A percentile compares a stretch with the other conserved stretches of the same genome.
Evolutionary conservation across 2,888 invertebrate genomes (phyloP).

Genomic region (Nephrotoma flavescens): DNA sequence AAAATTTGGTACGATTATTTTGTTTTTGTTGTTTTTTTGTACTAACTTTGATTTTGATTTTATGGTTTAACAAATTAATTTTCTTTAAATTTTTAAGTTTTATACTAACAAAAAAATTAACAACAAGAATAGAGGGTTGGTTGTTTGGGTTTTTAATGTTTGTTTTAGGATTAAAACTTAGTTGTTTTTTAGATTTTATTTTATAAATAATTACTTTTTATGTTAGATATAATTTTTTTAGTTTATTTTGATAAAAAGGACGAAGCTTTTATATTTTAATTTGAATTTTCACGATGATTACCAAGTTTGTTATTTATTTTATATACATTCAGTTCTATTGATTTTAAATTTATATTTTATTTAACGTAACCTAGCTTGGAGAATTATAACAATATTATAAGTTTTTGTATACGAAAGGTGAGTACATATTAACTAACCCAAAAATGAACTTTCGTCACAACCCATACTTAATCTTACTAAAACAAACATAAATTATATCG

Average conservation of each 20-base stretch:
- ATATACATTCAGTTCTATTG: neutral
- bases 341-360: neutral
- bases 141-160: neutral
- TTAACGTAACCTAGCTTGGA: neutral
- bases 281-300: neutral
- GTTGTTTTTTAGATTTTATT: neutral
- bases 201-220: neutral
- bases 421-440: neutral
- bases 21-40: constrained; percentile 6
- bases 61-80: neutral
- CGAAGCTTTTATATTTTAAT: neutral
- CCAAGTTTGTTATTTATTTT: neutral
- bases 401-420: neutral
- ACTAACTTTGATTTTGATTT: constrained; percentile 7
- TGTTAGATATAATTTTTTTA: neutral
- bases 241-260: neutral
- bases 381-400: neutral
- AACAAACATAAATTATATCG: neutral
- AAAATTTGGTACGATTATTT: constrained; percentile 55
- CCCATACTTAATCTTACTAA: neutral
- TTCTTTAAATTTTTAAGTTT: neutral
- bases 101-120: neutral
- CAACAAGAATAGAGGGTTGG: neutral
- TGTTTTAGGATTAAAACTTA: neutral
- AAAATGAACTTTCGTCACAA: neutral